These are phyloP conservation scores for Oncorhynchus keta DNA, from an alignment of 2,113 vertebrate species.

Conservation along the genomic window DNA sequence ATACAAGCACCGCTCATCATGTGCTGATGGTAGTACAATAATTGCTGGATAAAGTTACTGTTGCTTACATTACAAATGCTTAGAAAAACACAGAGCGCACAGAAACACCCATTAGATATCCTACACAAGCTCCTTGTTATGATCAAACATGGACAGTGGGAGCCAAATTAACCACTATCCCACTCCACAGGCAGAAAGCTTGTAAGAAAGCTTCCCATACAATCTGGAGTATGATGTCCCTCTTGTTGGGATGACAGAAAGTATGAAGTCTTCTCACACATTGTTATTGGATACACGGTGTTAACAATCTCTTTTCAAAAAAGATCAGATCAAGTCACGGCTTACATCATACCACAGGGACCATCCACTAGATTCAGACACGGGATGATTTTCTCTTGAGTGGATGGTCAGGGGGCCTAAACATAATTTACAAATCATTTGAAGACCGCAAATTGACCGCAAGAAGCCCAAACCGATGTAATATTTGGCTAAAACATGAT, in stretches of 20 bases:
- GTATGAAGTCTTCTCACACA: conserved; percentile 39
- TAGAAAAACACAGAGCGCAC: conserved; percentile 41
- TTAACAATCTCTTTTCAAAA: conserved; percentile 36
- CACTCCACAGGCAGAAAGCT: conserved; percentile 20
- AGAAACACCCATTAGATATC: conserved; percentile 31
- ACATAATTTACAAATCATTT: no score
- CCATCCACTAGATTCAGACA: no score
- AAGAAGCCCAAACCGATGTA: no score
- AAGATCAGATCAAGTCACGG: neutral
- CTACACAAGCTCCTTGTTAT: conserved; percentile 52
- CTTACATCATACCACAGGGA: no score
- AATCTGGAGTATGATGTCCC: conserved; percentile 57
- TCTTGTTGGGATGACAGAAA: conserved; percentile 59
- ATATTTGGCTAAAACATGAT: no score
- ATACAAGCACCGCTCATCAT: neutral
- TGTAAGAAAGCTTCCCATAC: conserved; percentile 57
- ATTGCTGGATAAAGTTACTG: conserved; percentile 26
- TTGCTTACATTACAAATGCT: conserved; percentile 38
- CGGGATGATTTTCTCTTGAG: no score
- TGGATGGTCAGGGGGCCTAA: no score
- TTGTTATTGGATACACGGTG: conserved; percentile 42
- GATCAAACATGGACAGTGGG: conserved; percentile 24
- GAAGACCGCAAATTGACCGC: no score
- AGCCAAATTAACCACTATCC: conserved; percentile 50
- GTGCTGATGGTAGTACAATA: conserved; percentile 10